phyloP scores from a whole-genome alignment of 1,140 invertebrate genomes.

The Patella vulgata region DNA sequence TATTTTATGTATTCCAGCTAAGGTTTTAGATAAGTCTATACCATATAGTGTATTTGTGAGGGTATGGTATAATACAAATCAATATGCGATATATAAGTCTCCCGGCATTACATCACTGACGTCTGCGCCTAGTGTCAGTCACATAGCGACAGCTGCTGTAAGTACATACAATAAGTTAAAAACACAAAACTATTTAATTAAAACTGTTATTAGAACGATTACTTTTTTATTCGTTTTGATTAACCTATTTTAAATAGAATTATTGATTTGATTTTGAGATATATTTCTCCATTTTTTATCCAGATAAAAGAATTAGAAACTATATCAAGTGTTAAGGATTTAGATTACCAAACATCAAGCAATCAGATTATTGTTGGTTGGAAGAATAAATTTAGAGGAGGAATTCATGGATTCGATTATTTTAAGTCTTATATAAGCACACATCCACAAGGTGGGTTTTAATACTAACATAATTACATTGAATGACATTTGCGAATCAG shows the following conservation, averaged over 20 bases:
- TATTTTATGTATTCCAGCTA: too few species aligned
- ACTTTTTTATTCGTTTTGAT: too few species aligned
- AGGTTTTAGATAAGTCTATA: neutral
- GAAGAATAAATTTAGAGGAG: slow-evolving; percentile 20
- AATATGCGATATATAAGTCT: slow-evolving; percentile 25
- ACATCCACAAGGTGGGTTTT: slow-evolving; percentile 19
- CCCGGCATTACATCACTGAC: slow-evolving; percentile 17
- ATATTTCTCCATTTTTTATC: too few species aligned
- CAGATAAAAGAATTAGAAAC: slow-evolving; percentile 21
- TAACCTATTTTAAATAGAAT: too few species aligned
- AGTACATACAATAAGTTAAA: neutral
- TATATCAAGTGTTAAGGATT: slow-evolving; percentile 3
- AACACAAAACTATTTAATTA: too few species aligned
- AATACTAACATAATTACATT: neutral
- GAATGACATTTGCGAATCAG: too few species aligned
- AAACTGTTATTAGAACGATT: too few species aligned
- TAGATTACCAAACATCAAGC: slow-evolving; percentile 19
- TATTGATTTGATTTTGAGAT: too few species aligned
- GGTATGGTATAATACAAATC: slow-evolving; percentile 18
- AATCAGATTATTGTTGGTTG: slow-evolving; percentile 14
- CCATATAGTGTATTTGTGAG: slow-evolving; percentile 25
- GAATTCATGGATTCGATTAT: neutral
- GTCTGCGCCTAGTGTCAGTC: slow-evolving; percentile 8
- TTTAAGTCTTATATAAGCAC: slow-evolving; percentile 23
- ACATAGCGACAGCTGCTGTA: slow-evolving; percentile 11